Conservation (phyloP, 2,113 vertebrate genomes). For the Cryptotis parvus region DNA sequence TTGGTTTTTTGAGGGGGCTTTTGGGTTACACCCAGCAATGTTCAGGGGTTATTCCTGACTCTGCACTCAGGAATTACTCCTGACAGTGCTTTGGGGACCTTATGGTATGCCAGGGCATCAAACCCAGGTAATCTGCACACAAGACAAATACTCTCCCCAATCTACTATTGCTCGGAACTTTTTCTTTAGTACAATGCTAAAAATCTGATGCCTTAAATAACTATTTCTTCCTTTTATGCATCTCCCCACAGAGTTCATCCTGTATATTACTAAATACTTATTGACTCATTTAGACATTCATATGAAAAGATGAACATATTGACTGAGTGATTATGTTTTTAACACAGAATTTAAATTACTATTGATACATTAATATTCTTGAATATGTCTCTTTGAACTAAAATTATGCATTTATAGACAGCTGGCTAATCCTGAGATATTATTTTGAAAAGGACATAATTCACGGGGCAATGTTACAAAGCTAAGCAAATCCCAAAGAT, state of each 20-base stretch:
- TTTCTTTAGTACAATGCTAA: neutral
- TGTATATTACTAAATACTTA: neutral
- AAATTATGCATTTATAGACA: conserved; percentile 48
- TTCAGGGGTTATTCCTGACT: no score
- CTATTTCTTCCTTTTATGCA: neutral
- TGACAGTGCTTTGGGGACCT: no score
- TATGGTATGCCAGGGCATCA: no score
- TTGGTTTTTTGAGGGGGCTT: no score
- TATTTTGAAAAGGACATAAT: conserved; percentile 41
- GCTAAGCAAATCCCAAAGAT: neutral
- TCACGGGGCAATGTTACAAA: neutral
- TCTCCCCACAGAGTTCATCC: neutral
- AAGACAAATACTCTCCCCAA: no score
- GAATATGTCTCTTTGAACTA: conserved; percentile 40
- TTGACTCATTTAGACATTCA: neutral
- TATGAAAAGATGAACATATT: conserved; percentile 15
- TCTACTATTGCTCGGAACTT: no score
- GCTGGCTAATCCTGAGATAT: neutral
- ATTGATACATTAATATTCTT: conserved; percentile 47
- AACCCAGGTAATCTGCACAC: no score
- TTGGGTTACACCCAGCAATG: no score
- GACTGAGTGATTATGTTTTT: conserved; percentile 25
- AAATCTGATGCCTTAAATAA: neutral
- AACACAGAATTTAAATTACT: conserved; percentile 51
- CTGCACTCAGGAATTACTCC: no score